A percentile compares a stretch with the other conserved stretches of the same genome.
Conservation (phyloP, 2,113 vertebrate species). For the Pelusios castaneus region DNA sequence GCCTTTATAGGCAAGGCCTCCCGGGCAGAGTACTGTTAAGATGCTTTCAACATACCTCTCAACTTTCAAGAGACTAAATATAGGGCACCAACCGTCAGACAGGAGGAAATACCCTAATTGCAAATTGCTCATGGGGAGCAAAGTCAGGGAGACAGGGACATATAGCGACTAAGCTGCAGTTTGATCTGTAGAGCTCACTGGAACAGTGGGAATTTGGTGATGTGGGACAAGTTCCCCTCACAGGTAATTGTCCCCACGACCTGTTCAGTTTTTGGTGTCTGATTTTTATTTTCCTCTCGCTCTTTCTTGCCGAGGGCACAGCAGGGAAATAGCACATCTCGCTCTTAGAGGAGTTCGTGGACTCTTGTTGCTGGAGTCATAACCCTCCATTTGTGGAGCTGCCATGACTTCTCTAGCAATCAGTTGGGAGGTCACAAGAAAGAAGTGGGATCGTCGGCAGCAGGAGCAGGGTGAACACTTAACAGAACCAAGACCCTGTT, state of each 20-base stretch:
- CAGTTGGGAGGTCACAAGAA: not conserved
- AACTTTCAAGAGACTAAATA: constrained; percentile 20
- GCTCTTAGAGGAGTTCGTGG: not conserved
- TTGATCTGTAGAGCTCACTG: not conserved
- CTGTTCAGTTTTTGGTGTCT: not conserved
- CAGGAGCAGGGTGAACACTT: fast-evolving
- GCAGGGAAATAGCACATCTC: not conserved
- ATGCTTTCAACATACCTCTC: constrained; percentile 40
- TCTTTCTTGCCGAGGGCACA: not conserved
- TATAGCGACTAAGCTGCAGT: not conserved
- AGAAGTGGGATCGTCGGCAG: not conserved
- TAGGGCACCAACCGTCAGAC: not conserved
- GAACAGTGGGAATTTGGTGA: not conserved
- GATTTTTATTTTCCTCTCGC: not conserved
- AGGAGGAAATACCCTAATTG: not conserved
- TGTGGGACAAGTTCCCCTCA: not conserved
- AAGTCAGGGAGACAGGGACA: not conserved
- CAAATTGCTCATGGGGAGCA: constrained; percentile 10
- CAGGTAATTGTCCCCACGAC: not conserved
- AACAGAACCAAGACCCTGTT: not conserved
- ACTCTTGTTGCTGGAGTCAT: not conserved
- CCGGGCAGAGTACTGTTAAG: not conserved
- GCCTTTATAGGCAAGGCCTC: constrained; percentile 22
- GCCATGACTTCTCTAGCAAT: not conserved
- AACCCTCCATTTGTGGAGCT: not conserved